Evolutionary conservation across 2,888 invertebrate species (phyloP), one percentile per base, ranked within the genome.

Genomic region (Pecten maximus): DNA sequence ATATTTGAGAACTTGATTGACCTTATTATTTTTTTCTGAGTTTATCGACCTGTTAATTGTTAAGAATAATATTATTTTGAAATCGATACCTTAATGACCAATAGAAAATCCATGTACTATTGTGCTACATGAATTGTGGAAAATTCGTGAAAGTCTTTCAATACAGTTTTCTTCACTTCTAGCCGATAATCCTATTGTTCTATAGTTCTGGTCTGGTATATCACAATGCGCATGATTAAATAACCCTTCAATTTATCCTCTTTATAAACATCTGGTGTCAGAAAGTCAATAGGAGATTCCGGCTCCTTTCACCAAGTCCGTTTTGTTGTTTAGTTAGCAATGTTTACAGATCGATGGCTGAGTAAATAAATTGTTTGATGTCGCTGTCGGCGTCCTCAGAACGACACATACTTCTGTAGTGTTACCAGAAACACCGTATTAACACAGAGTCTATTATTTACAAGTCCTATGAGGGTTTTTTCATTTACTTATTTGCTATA

Each of bases 201-300:
- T 74, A 15, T 23, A 2, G 28, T 74, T 74, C 74, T 28, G 28
- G 74, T 74, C 28, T 74, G 74, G 74, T 74, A 74, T 74, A 35
- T 35, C 35, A 28, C 35, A 35, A 74, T 74, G 2, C 74, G 28
- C 74, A 74, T 74, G 74, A 74, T 74, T 74, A 74, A 74, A 74
- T 74, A 74, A 35, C 35, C 4, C 74, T 74, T 28, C 35, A 74
- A 74, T 74, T 74, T 74, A 74, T 74, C 74, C 74, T 74, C 74
- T 74, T 28, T 35, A 74, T 74, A 74, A 74, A 74, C 74, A 74
- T 74, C 74, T 74, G 74, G 28, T 74, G 74, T 74, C 74, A 74
- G 74, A 74, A 74, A 74, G 74, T 74, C 74, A 74, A 74, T 74
- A 74, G 74, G 28, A 74, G 74, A 74, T 74, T 74, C 74, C 74